These are phyloP conservation scores for Percopsis transmontana DNA, from an alignment of 2,113 vertebrate genomes.

Conservation along the genomic window DNA sequence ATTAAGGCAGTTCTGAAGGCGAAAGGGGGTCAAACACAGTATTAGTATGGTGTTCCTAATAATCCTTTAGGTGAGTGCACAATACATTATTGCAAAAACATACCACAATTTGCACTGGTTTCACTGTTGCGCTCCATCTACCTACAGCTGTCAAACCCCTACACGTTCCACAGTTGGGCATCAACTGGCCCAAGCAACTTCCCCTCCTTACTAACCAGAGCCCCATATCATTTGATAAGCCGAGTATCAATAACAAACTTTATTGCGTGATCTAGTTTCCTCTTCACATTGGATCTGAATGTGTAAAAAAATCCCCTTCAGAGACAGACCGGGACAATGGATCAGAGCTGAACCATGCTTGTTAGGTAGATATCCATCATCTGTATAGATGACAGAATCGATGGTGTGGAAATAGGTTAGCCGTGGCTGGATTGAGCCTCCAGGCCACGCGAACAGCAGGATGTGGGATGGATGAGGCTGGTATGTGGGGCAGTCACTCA, in stretches of 20 bases:
- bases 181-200: not conserved
- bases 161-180: not conserved
- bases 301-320: constrained; percentile 20
- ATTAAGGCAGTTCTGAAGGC: no score
- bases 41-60: no score
- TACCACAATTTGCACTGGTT: not conserved
- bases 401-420: constrained; percentile 84
- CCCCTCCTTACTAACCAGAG: not conserved
- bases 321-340: constrained; percentile 38
- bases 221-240: constrained; percentile 6
- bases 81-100: constrained; percentile 14
- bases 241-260: constrained; percentile 21
- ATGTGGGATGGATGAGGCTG: constrained; percentile 71
- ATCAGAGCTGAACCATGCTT: constrained; percentile 66
- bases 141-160: not conserved
- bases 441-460: constrained; percentile 76
- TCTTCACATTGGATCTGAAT: constrained; percentile 42
- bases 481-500: constrained; percentile 82
- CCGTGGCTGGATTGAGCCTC: constrained; percentile 79
- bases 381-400: constrained; percentile 82
- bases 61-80: no score
- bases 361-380: constrained; percentile 79
- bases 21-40: no score
- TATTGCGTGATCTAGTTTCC: constrained; percentile 32
- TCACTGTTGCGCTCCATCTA: not conserved